A percentile compares a stretch with the other conserved stretches of the same genome.
These are phyloP conservation scores for Trissonchulus sp. DNA, from an alignment of 2,888 invertebrate species.

Conservation along the genomic window DNA sequence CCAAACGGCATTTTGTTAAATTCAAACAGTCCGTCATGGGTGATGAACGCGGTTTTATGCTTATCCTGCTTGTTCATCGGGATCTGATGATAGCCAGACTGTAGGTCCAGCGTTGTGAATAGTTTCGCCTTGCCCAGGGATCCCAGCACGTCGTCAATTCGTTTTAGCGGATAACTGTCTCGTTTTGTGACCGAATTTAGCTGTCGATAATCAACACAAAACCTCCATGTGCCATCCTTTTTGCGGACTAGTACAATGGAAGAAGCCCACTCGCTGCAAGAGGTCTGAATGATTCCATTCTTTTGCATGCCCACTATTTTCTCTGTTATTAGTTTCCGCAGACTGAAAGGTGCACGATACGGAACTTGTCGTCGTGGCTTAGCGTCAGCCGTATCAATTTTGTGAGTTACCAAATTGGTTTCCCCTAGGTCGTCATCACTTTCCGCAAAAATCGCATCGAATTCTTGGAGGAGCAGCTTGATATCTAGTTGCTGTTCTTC, in stretches of 20 bases:
- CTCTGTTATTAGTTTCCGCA: too few species aligned
- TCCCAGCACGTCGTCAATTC: constrained; percentile 30
- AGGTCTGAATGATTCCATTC: constrained; percentile 39
- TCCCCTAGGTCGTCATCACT: background rate
- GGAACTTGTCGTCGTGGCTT: background rate
- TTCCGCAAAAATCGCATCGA: background rate
- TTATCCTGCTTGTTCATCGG: too few species aligned
- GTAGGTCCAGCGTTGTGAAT: too few species aligned
- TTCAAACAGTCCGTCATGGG: too few species aligned
- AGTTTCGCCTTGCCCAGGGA: too few species aligned
- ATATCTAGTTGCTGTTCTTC: background rate
- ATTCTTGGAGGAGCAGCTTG: background rate
- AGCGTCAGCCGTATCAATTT: background rate
- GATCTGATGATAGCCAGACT: too few species aligned
- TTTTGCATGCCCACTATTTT: too few species aligned
- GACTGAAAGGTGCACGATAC: too few species aligned
- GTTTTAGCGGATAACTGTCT: constrained; percentile 31
- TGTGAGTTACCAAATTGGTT: background rate
- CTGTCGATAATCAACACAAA: constrained; percentile 39
- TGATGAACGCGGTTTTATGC: too few species aligned
- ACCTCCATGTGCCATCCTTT: constrained; percentile 40
- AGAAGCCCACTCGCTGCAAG: constrained; percentile 46
- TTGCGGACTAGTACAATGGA: constrained; percentile 49
- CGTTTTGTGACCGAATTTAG: constrained; percentile 35
- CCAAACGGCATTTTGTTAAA: too few species aligned